A percentile compares a stretch with the other conserved stretches of the same genome.
Conservation (phyloP, 2,888 invertebrate species). For the Temnothorax ravouxi region DNA sequence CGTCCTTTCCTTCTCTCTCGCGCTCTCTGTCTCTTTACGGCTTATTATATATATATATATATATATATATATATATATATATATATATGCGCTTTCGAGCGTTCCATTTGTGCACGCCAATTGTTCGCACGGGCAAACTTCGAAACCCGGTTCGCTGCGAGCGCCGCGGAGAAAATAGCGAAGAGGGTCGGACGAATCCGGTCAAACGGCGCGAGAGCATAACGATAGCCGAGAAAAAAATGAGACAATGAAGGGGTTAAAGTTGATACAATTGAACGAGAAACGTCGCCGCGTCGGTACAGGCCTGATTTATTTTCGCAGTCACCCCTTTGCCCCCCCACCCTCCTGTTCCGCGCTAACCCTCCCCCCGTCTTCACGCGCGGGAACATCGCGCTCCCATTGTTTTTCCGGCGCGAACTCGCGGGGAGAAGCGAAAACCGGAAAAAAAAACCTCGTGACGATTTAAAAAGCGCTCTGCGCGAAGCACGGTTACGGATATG, state of each 20-base stretch:
- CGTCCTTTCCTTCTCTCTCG: constrained; percentile 41
- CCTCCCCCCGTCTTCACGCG: constrained; percentile 47
- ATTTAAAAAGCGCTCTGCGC: constrained; percentile 63
- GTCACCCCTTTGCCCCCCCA: constrained; percentile 70
- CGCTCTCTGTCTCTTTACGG: constrained; percentile 61
- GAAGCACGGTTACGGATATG: constrained; percentile 15
- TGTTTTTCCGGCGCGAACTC: constrained; percentile 65
- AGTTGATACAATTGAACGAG: constrained; percentile 84
- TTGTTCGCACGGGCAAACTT: constrained; percentile 76
- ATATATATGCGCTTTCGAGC: constrained; percentile 77
- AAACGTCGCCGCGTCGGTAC: constrained; percentile 75
- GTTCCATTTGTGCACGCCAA: constrained; percentile 69
- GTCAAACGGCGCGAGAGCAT: constrained; percentile 81
- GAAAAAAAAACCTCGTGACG: constrained; percentile 61
- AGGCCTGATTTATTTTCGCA: constrained; percentile 83
- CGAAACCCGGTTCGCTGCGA: constrained; percentile 68
- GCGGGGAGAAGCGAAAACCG: constrained; percentile 24
- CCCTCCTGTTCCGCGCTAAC: constrained; percentile 6
- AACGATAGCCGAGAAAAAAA: constrained; percentile 72
- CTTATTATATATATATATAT: constrained; percentile 79
- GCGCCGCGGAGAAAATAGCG: constrained; percentile 53
- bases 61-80: constrained; percentile 66
- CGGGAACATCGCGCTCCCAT: constrained; percentile 62
- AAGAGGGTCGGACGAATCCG: constrained; percentile 80
- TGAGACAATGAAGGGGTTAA: constrained; percentile 82